A percentile compares a stretch with the other conserved stretches of the same genome.
Conservation (phyloP, 1,140 invertebrate species). For the Papilio polyxenes region DNA sequence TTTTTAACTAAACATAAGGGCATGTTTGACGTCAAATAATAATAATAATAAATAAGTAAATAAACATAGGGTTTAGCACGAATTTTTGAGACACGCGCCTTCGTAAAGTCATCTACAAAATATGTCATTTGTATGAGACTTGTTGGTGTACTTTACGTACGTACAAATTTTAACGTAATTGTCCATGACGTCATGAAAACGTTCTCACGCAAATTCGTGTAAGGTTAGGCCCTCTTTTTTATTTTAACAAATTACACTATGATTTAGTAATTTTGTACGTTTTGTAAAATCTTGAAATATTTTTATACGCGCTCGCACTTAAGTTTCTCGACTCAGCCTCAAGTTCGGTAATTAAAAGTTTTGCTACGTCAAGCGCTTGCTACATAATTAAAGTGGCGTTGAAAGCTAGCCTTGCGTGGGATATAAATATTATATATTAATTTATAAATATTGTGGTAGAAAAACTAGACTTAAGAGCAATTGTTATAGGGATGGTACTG, state of each 20-base stretch:
- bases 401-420: not conserved
- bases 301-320: conserved; percentile 20
- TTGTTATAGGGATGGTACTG: no score
- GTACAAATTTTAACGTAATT: no score
- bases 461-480: not conserved
- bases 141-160: no score
- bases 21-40: no score
- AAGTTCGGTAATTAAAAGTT: conserved; percentile 36
- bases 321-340: not conserved
- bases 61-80: no score
- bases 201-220: no score
- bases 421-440: not conserved
- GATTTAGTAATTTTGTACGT: not conserved
- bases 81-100: no score
- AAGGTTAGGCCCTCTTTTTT: not conserved
- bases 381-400: conserved; percentile 22
- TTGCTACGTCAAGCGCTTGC: conserved; percentile 22
- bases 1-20: no score
- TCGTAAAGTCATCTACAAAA: no score
- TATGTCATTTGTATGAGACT: no score
- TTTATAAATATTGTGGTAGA: not conserved
- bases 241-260: not conserved
- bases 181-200: no score
- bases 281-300: conserved; percentile 13
- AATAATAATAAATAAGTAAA: no score